These are phyloP conservation scores for Cnemophilus loriae DNA, from an alignment of 2,113 vertebrate species.

Conservation along the genomic window DNA sequence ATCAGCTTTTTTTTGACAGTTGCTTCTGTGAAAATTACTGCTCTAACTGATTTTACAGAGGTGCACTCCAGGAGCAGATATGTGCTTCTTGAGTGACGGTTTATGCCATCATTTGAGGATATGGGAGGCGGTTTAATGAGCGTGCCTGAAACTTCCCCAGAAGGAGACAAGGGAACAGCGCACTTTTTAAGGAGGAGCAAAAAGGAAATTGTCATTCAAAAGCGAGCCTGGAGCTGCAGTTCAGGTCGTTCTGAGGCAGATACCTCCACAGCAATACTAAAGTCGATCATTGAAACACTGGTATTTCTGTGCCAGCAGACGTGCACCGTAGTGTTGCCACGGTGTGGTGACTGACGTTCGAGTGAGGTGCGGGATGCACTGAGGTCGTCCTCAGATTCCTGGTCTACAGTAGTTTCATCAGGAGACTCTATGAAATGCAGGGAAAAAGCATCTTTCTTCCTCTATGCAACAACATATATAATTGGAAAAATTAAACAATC, in stretches of 20 bases:
- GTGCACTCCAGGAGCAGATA: not conserved
- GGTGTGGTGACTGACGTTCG: conserved; percentile 88
- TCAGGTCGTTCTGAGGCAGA: conserved; percentile 60
- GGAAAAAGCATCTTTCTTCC: conserved; percentile 26
- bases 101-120: not conserved
- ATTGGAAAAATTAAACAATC: conserved; percentile 51
- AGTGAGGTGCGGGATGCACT: conserved; percentile 83
- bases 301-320: conserved; percentile 99
- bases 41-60: not conserved
- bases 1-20: not conserved
- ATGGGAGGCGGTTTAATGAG: not conserved
- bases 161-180: not conserved
- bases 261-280: conserved; percentile 97
- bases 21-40: not conserved
- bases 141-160: not conserved
- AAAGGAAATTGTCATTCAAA: conserved; percentile 61
- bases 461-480: conserved; percentile 59
- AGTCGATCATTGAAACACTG: conserved; percentile 98
- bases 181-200: not conserved
- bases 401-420: conserved; percentile 84
- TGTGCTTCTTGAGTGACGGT: not conserved
- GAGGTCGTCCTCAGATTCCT: conserved; percentile 94
- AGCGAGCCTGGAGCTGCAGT: conserved; percentile 49
- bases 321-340: conserved; percentile 98
- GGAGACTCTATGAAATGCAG: conserved; percentile 80